A percentile compares a stretch with the other conserved stretches of the same genome.
phyloP scores from a whole-genome alignment of 92 coral and sea anemone species.

The Chrysogorgia sp. region DNA sequence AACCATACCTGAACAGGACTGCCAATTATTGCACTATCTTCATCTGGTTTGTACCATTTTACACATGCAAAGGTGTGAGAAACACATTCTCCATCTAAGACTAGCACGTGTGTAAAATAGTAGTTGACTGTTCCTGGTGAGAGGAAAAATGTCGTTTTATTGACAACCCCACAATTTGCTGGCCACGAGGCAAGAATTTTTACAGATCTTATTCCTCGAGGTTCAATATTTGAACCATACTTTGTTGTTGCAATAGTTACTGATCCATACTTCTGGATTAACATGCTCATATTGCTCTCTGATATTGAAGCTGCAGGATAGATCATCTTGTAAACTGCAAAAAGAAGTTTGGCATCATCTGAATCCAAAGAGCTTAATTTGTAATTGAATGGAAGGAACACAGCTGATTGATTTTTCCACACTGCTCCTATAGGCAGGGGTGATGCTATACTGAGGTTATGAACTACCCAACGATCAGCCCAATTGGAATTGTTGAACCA shows the following conservation, averaged over 20 bases:
- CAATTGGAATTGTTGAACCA: no score
- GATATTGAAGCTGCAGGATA: slow-evolving; percentile 53
- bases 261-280: no score
- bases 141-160: slow-evolving; percentile 54
- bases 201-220: slow-evolving; percentile 57
- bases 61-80: slow-evolving; percentile 62
- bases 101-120: slow-evolving; percentile 60
- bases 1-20: slow-evolving; percentile 63
- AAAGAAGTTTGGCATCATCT: no score
- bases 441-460: no score
- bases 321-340: slow-evolving; percentile 44
- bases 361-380: slow-evolving; percentile 50
- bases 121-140: slow-evolving; percentile 60
- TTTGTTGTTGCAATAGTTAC: no score
- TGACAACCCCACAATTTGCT: slow-evolving; percentile 50
- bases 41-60: slow-evolving; percentile 44
- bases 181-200: slow-evolving; percentile 67
- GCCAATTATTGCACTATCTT: slow-evolving; percentile 25
- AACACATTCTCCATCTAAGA: slow-evolving; percentile 20
- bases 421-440: no score
- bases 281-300: slow-evolving; percentile 43
- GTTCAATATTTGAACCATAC: slow-evolving; percentile 66
- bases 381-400: no score
- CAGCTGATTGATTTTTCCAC: no score
- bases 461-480: no score